Evolutionary conservation across 2,888 invertebrate species (phyloP), one percentile per base, ranked within the genome.

Genomic region (Tetheella fluctuosa): DNA sequence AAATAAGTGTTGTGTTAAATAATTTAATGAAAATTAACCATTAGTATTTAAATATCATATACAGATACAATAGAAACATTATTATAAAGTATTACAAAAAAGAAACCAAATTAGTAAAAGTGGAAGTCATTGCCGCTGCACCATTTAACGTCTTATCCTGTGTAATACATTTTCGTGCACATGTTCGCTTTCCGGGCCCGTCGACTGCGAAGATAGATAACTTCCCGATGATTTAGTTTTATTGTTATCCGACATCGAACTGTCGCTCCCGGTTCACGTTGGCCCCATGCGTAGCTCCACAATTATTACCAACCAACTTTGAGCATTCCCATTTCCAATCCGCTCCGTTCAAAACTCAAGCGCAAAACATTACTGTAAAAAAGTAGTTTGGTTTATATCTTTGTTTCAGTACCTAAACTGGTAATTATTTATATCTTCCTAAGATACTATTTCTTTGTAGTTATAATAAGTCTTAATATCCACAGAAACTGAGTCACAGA

Each of bases 141-240:
- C 84, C 86, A 88, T 91, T 90, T 83, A 91, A 85, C 86, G 83
- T 87, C 68, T 84, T 86, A 84, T 86, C 83, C 86, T 67, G 71
- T 83, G 84, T 86, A 84, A 88, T 85, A 88, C 84, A 83, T 86
- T 85, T 77, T 73, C 79, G 79, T 83, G 81, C 86, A 86, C 86
- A 89, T 86, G 86, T 73, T 83, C 83, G 83, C 79, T 79, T 85
- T 81, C 88, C 86, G 82, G 72, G 76, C 77, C 77, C 80, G 82
- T 80, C 84, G 80, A 71, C 82, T 81, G 74, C 79, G 79, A 80
- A 90, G 90, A 91, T 88, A 91, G 88, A 92, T 91, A 91, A 91
- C 91, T 92, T 93, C 91, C 90, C 89, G 90, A 91, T 91, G 92
- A 91, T 91, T 93, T 92, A 90, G 84, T 92, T 92, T 93, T 93